Evolutionary conservation across 2,797 vertebrate species (phyloP).

Genomic region (Enteromius fasciolatus): DNA sequence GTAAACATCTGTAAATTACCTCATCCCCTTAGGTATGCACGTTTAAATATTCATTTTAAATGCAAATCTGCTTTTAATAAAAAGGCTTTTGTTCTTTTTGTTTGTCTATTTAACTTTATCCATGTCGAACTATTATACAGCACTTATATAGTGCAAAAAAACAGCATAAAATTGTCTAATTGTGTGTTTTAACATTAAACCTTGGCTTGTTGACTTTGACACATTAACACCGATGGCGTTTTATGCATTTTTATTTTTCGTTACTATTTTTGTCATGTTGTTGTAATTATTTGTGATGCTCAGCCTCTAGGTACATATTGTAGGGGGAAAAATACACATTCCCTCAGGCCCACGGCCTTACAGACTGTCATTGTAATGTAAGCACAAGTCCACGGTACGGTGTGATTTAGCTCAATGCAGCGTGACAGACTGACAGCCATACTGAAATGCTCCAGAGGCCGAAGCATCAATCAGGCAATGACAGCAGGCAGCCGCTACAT

Average conservation of each 20-base stretch:
- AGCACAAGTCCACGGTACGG: not conserved
- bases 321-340: not conserved
- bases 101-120: not conserved
- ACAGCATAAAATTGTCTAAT: not conserved
- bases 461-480: constrained; percentile 38
- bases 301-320: not conserved
- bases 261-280: not conserved
- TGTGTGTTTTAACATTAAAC: not conserved
- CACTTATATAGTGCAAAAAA: not conserved
- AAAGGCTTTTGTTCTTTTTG: not conserved
- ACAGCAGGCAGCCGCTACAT: constrained; percentile 33
- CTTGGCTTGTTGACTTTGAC: not conserved
- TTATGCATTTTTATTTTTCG: not conserved
- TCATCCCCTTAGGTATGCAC: not conserved
- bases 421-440: constrained; percentile 53
- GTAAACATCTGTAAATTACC: not conserved
- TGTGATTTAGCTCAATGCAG: constrained; percentile 28
- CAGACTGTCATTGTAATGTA: not conserved
- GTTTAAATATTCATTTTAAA: not conserved
- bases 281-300: constrained; percentile 16
- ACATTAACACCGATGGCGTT: not conserved
- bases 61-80: not conserved
- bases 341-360: not conserved
- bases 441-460: constrained; percentile 47
- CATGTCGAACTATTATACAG: not conserved